phyloP scores from a whole-genome alignment of 2,888 invertebrate genomes.

The Amaurobius ferox region DNA sequence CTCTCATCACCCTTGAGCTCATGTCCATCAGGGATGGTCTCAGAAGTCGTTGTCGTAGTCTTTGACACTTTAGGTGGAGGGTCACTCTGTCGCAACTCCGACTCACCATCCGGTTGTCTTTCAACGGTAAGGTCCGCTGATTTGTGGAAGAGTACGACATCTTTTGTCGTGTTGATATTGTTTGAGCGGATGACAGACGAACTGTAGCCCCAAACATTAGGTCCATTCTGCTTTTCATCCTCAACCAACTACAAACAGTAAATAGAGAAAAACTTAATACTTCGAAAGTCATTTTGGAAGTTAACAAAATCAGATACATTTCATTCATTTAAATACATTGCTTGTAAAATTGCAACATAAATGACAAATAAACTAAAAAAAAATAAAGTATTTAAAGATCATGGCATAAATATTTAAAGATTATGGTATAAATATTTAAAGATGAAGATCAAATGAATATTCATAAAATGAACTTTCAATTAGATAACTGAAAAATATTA shows the following conservation, averaged over 20 bases:
- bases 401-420: too few relatives aligned
- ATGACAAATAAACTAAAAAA: too few relatives aligned
- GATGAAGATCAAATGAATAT: too few relatives aligned
- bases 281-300: too few relatives aligned
- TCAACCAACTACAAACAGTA: slow-evolving; percentile 33
- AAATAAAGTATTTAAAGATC: too few relatives aligned
- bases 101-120: slow-evolving; percentile 51
- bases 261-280: too few relatives aligned
- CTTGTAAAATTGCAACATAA: too few relatives aligned
- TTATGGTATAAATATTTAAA: too few relatives aligned
- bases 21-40: background rate
- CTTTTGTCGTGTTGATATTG: slow-evolving; percentile 41
- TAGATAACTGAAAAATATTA: too few relatives aligned
- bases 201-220: slow-evolving; percentile 50
- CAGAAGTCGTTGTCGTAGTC: background rate
- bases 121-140: slow-evolving; percentile 64
- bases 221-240: slow-evolving; percentile 61
- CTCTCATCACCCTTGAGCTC: slow-evolving; percentile 41
- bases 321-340: background rate
- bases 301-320: background rate
- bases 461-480: too few relatives aligned
- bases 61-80: slow-evolving; percentile 35
- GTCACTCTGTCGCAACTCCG: slow-evolving; percentile 38
- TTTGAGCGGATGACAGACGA: slow-evolving; percentile 62
- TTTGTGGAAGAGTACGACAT: slow-evolving; percentile 59